Conservation (phyloP, 2,113 vertebrate species). For the Callipepla californica region DNA sequence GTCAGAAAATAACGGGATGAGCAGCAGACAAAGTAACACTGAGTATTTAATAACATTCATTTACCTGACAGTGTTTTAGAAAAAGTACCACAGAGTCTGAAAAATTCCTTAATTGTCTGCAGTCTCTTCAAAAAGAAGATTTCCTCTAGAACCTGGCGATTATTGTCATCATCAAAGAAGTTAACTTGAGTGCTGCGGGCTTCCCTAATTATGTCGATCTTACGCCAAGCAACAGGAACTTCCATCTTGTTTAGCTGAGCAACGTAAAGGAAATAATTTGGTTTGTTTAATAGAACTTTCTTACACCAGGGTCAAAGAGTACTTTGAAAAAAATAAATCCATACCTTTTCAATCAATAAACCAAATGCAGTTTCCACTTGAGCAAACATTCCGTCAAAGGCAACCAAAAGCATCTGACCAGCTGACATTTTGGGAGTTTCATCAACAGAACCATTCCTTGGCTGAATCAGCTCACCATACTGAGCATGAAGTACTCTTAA, state of each 20-base stretch:
- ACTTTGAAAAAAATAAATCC: not conserved
- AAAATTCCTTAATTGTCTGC: conserved; percentile 96
- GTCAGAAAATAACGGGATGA: not conserved
- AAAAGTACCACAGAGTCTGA: conserved; percentile 92
- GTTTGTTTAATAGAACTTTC: not conserved
- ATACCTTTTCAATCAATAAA: conserved; percentile 95
- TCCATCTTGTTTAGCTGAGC: conserved; percentile 93
- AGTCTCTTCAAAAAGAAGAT: conserved; percentile 97
- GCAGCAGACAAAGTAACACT: not conserved
- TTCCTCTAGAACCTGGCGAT: conserved; percentile 92
- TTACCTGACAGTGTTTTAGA: conserved; percentile 94
- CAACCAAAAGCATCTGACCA: conserved; percentile 97
- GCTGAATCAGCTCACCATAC: conserved; percentile 97
- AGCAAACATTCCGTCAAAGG: conserved; percentile 99
- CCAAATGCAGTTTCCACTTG: conserved; percentile 96
- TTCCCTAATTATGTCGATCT: conserved; percentile 94
- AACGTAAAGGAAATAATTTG: not conserved
- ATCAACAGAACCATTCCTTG: conserved; percentile 88
- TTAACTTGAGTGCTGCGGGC: conserved; percentile 90
- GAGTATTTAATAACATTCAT: not conserved
- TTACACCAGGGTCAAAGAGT: not conserved
- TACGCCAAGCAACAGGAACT: conserved; percentile 92
- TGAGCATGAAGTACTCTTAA: conserved; percentile 91
- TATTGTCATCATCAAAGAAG: conserved; percentile 89
- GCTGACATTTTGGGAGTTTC: conserved; percentile 98